Conservation (phyloP, 2,113 vertebrate species). For the Colius striatus region DNA sequence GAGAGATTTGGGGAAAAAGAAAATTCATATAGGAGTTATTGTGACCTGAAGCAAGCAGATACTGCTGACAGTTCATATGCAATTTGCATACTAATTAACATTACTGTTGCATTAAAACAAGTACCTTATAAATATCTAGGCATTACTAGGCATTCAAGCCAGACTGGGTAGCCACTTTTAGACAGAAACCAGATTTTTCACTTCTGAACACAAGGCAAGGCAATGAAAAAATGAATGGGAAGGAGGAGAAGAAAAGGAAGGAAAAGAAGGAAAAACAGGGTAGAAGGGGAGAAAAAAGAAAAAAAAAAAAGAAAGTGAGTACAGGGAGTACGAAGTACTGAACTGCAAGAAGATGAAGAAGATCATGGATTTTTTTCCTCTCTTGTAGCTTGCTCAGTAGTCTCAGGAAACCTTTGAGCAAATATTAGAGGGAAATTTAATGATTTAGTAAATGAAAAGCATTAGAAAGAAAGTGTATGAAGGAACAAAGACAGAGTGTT, state of each 20-base stretch:
- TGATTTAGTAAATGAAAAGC: neutral
- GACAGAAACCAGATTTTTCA: neutral
- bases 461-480: neutral
- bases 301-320: rapidly evolving
- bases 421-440: neutral
- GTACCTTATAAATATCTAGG: neutral
- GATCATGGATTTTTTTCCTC: neutral
- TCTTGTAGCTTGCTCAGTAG: neutral
- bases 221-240: neutral
- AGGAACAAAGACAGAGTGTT: neutral
- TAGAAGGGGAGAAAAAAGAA: rapidly evolving
- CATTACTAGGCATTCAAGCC: neutral
- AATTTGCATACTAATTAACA: neutral
- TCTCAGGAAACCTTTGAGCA: neutral
- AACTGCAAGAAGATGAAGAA: neutral
- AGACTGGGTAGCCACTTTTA: neutral
- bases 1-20: neutral
- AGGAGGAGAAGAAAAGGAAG: neutral
- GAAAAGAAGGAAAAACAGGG: rapidly evolving
- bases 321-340: neutral
- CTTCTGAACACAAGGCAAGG: neutral
- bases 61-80: neutral
- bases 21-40: neutral
- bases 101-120: neutral
- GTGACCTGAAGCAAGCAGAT: neutral